Evolutionary conservation across 2,797 vertebrate genomes (phyloP).

Genomic region (Channallabes apus): DNA sequence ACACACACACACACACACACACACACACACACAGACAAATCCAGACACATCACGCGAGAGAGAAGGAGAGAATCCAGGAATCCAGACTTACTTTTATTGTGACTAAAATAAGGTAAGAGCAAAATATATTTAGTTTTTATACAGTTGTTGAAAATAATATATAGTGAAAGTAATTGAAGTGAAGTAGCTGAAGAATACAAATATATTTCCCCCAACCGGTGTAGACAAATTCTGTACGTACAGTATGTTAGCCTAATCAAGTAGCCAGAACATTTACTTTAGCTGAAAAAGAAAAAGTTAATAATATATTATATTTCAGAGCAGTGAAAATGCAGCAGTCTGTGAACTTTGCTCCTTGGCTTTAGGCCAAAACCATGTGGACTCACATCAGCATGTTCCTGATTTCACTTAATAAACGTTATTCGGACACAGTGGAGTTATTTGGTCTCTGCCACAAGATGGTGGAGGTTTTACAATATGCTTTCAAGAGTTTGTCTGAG

Average conservation of each 20-base stretch:
- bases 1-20: not conserved
- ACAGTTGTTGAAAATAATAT: not conserved
- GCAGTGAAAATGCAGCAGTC: not conserved
- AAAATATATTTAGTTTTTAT: too few species aligned
- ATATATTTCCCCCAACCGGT: too few species aligned
- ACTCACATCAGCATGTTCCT: not conserved
- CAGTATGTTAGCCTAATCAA: too few species aligned
- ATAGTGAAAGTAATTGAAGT: not conserved
- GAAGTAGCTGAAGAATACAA: not conserved
- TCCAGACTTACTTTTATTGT: conserved; percentile 54
- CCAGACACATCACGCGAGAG: conserved; percentile 55
- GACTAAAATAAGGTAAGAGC: conserved; percentile 51
- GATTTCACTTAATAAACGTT: not conserved
- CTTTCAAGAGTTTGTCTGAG: not conserved
- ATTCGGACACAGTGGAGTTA: not conserved
- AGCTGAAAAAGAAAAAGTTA: not conserved
- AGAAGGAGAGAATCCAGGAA: conserved; percentile 35
- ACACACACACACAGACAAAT: not conserved
- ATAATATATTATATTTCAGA: not conserved
- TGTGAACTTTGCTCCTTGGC: not conserved
- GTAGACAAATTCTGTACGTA: too few species aligned
- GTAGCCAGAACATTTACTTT: too few species aligned
- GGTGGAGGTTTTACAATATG: not conserved
- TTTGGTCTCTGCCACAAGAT: not conserved
- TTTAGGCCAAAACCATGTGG: not conserved